Evolutionary conservation across 1,140 invertebrate species (phyloP).

Genomic region (Epicauta chinensis): DNA sequence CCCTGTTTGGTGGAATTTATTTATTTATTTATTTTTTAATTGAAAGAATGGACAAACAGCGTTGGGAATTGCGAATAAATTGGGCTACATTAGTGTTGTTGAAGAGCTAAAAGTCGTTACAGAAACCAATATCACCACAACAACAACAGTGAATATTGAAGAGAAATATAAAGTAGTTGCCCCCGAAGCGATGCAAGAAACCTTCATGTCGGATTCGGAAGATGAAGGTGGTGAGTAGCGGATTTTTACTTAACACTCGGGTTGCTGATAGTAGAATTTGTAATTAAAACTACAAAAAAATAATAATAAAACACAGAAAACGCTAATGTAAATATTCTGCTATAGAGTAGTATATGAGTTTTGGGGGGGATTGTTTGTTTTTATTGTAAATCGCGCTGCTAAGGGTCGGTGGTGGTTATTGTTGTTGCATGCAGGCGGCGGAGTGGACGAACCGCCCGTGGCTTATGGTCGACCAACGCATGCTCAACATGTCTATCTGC

Average conservation of each 20-base stretch:
- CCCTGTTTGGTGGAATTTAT: too few species aligned
- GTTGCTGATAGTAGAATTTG: conserved; percentile 1
- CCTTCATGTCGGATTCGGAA: conserved; percentile 97
- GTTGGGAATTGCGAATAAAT: conserved; percentile 88
- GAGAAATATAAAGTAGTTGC: conserved; percentile 96
- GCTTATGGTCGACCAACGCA: conserved; percentile 61
- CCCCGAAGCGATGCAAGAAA: conserved; percentile 98
- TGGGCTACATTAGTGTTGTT: conserved; percentile 97
- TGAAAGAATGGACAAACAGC: conserved; percentile 92
- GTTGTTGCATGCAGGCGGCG: conserved; percentile 43
- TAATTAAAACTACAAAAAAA: too few species aligned
- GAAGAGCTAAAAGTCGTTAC: conserved; percentile 97
- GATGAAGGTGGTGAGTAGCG: conserved; percentile 85
- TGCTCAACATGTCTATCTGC: conserved; percentile 72
- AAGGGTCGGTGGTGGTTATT: conserved; percentile 27
- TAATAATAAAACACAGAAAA: too few species aligned
- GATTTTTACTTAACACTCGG: conserved; percentile 9
- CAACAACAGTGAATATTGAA: conserved; percentile 62
- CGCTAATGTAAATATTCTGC: too few species aligned
- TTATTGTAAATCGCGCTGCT: too few species aligned
- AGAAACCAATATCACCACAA: conserved; percentile 76
- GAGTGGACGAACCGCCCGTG: conserved; percentile 41
- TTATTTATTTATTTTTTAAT: background rate
- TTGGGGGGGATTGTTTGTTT: too few species aligned
- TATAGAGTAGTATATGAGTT: too few species aligned